Evolutionary conservation across 1,140 invertebrate genomes (phyloP), one percentile per base, ranked within the genome.

Genomic region (Ceratosolen solmsi): DNA sequence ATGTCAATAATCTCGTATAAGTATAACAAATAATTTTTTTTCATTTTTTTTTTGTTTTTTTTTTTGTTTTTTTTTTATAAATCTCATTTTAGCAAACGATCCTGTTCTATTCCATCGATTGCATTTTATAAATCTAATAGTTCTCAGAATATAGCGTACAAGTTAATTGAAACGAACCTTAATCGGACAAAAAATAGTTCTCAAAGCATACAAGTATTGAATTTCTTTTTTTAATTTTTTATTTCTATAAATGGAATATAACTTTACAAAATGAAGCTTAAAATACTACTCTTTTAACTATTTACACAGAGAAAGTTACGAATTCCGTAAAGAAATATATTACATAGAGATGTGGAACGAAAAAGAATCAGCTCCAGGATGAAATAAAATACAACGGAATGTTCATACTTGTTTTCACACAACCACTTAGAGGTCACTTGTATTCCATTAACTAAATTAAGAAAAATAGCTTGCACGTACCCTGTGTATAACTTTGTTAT

Each of bases 401-500:
- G 73, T 76, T 76, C 65, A 58, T 30, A 68, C 56, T 76, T 63
- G 41, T 22, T 49, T 25, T 76, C 51, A 70, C 25, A 75, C 56
- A 70, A 36, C 27, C 51, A 33, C 54, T 46, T 75, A 38, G 15
- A 27, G 73, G 51, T 74, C 70, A 74, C 25, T 74, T 54, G 51
- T 27, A 60, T 73, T 73, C 30, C 49, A 70, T 82, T 76, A 58
- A 33, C 71, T n/a, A 20, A 30, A 68, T n/a, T 56, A 76, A 25
- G 70, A 80, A 78, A 60, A 72, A 71, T 82, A 82, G 86, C 82
- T 89, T 89, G 88, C 88, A 89, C 88, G 84, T 84, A 88, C 86
- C 88, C 88, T 86, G 85, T 86, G 85, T 85, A 84, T 77, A 83
- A 65, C 79, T 80, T 84, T 73, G 79, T 80, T 85, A 84, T 74